Evolutionary conservation across 2,797 vertebrate genomes (phyloP).

Genomic region (Fringilla coelebs): DNA sequence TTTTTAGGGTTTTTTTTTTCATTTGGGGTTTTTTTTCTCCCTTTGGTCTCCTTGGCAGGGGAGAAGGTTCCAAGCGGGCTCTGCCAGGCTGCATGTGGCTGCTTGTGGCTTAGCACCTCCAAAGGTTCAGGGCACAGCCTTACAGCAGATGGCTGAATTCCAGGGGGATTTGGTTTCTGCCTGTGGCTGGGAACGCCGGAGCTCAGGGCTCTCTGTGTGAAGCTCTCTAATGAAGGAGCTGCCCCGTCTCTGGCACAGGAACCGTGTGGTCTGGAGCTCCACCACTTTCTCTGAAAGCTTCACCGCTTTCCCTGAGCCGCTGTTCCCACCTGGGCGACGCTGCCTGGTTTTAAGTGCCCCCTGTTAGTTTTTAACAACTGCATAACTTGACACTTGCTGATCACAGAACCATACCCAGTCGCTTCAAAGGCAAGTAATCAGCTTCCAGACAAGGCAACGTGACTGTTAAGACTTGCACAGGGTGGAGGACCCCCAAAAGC

Average conservation of each 20-base stretch:
- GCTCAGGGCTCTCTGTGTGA: neutral
- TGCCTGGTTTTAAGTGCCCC: slow-evolving; percentile 51
- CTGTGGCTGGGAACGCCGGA: slow-evolving; percentile 12
- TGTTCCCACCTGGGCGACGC: slow-evolving; percentile 40
- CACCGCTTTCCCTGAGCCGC: slow-evolving; percentile 68
- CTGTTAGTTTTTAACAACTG: slow-evolving; percentile 66
- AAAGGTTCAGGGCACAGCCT: slow-evolving; percentile 31
- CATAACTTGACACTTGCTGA: slow-evolving; percentile 62
- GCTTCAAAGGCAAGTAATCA: slow-evolving; percentile 53
- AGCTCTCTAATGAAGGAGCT: slow-evolving; percentile 5
- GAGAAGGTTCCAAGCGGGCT: slow-evolving; percentile 19
- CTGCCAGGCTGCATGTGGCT: slow-evolving; percentile 32
- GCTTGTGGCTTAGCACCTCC: slow-evolving; percentile 53
- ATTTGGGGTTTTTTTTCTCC: neutral
- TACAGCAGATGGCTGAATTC: slow-evolving; percentile 27
- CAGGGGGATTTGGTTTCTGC: slow-evolving; percentile 43
- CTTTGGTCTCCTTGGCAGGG: slow-evolving; percentile 24
- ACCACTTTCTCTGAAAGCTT: slow-evolving; percentile 45
- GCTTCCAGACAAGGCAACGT: slow-evolving; percentile 62
- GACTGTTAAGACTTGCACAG: slow-evolving; percentile 49
- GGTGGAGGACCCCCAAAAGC: neutral
- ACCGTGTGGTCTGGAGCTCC: slow-evolving; percentile 26
- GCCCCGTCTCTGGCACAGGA: slow-evolving; percentile 11
- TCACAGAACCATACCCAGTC: slow-evolving; percentile 8
- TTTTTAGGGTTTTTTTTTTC: no score